Conservation (phyloP, 2,888 invertebrate genomes). For the Anoplius nigerrimus region DNA sequence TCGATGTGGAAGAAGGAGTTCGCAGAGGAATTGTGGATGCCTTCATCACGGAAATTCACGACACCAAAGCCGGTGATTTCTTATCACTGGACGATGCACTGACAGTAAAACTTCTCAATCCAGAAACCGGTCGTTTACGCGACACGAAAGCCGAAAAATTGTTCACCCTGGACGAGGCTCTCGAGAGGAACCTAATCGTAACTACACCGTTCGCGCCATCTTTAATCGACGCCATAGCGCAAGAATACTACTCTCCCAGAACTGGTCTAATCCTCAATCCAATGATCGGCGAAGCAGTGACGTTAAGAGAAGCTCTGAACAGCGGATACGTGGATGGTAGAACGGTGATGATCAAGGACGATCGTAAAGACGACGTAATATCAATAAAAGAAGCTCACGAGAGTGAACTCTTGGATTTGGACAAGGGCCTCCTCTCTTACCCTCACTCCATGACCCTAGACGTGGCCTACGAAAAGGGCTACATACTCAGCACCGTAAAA, state of each 20-base stretch:
- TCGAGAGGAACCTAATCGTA: constrained; percentile 82
- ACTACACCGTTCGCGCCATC: constrained; percentile 84
- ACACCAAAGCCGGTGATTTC: constrained; percentile 83
- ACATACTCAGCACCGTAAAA: constrained; percentile 85
- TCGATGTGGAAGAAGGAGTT: constrained; percentile 86
- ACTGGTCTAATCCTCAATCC: constrained; percentile 87
- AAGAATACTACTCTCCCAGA: constrained; percentile 86
- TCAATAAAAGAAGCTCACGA: constrained; percentile 84
- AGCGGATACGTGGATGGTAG: constrained; percentile 84
- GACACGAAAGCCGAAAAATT: constrained; percentile 84
- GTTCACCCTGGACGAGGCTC: constrained; percentile 83
- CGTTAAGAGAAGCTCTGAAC: constrained; percentile 85
- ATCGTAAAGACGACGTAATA: constrained; percentile 81
- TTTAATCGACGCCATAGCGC: constrained; percentile 84
- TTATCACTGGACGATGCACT: constrained; percentile 86
- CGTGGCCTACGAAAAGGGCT: constrained; percentile 88
- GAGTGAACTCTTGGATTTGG: constrained; percentile 82
- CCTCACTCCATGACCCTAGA: constrained; percentile 83
- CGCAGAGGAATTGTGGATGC: constrained; percentile 88
- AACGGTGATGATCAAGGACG: constrained; percentile 85
- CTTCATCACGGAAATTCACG: constrained; percentile 87
- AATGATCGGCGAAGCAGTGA: constrained; percentile 83
- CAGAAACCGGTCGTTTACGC: constrained; percentile 83
- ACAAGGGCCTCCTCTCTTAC: constrained; percentile 82
- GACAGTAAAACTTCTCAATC: constrained; percentile 81